Evolutionary conservation across 2,888 invertebrate species (phyloP).

Genomic region (Synergus itoensis): DNA sequence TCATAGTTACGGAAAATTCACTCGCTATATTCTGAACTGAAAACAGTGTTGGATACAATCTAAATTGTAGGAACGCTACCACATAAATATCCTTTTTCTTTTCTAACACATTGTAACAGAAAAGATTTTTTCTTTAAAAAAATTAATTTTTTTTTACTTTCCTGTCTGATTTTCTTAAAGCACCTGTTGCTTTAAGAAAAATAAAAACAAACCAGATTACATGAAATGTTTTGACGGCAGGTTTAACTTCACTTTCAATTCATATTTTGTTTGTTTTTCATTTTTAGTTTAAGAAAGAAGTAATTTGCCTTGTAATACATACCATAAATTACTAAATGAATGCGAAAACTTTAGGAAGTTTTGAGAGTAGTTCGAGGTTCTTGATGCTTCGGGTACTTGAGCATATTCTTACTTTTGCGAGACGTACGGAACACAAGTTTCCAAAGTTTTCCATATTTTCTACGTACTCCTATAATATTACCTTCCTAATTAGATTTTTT

Average conservation of each 20-base stretch:
- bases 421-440: background rate
- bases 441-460: background rate
- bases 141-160: too few relatives aligned
- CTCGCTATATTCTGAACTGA: too few relatives aligned
- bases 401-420: background rate
- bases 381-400: background rate
- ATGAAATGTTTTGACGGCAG: background rate
- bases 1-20: too few relatives aligned
- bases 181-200: background rate
- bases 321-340: background rate
- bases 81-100: too few relatives aligned
- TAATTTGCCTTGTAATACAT: background rate
- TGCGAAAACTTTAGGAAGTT: slow-evolving; percentile 5
- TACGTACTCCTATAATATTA: background rate
- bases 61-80: too few relatives aligned
- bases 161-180: too few relatives aligned
- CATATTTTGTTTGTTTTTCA: background rate
- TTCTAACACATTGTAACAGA: too few relatives aligned
- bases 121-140: too few relatives aligned
- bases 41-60: too few relatives aligned
- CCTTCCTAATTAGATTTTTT: background rate
- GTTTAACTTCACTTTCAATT: background rate
- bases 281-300: background rate
- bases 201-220: background rate
- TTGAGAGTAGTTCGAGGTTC: background rate